Conservation (phyloP, 2,113 vertebrate species). For the Craseonycteris thonglongyai region DNA sequence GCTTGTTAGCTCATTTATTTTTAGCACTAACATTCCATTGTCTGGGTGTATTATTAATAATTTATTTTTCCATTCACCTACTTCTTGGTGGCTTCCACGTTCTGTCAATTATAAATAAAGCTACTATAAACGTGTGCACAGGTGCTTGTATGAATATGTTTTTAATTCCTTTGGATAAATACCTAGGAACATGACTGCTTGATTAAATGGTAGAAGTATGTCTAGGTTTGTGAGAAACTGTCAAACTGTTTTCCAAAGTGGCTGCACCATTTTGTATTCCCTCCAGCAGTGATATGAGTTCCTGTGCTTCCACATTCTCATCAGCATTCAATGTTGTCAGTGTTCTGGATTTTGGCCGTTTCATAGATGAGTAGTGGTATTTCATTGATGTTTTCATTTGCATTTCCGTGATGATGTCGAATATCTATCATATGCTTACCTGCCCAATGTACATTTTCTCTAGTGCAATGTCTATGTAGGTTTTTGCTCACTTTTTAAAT, state of each 20-base stretch:
- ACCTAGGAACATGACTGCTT: neutral
- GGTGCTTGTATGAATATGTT: neutral
- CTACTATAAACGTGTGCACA: neutral
- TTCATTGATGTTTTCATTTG: too few species aligned
- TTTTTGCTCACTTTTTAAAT: neutral
- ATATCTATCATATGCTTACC: neutral
- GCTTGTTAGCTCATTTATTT: neutral
- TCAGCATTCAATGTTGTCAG: neutral
- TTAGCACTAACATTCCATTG: neutral
- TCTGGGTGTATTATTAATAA: neutral
- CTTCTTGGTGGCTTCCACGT: neutral
- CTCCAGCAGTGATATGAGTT: neutral
- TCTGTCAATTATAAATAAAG: neutral
- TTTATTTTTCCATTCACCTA: neutral
- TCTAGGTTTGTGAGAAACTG: neutral
- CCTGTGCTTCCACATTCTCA: neutral
- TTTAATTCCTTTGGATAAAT: neutral
- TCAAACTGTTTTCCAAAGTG: neutral
- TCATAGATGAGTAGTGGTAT: neutral
- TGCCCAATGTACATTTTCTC: neutral
- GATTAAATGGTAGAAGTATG: neutral
- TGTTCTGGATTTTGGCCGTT: neutral
- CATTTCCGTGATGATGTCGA: neutral
- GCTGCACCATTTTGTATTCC: neutral
- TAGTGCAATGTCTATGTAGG: neutral